These are phyloP conservation scores for Herpetotheres cachinnans DNA, from an alignment of 2,113 vertebrate genomes.

Conservation along the genomic window DNA sequence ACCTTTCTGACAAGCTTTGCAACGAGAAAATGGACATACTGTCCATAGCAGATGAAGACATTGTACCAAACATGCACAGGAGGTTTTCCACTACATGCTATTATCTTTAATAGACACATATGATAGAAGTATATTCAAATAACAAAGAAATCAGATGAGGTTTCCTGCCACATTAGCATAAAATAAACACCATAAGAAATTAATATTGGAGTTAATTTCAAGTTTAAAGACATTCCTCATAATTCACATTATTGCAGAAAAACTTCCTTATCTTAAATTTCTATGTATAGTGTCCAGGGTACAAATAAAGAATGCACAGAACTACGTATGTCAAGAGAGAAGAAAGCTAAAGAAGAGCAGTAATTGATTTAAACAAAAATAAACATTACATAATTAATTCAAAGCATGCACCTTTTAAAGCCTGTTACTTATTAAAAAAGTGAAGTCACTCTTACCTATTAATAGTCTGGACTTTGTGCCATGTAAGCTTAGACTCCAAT, in stretches of 20 bases:
- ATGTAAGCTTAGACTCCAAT: slow-evolving; percentile 90
- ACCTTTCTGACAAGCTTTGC: neutral
- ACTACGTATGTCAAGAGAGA: neutral
- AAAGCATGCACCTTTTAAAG: neutral
- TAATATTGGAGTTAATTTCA: neutral
- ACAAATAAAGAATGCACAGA: neutral
- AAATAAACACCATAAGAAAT: neutral
- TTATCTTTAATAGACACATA: neutral
- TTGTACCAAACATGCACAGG: neutral
- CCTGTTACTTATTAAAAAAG: neutral
- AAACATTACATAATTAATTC: neutral
- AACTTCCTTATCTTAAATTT: neutral
- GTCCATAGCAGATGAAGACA: neutral
- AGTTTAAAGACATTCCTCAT: neutral
- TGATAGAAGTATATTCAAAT: neutral
- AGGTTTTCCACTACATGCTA: neutral
- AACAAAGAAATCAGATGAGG: neutral
- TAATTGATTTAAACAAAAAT: neutral
- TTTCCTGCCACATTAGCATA: neutral
- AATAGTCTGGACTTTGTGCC: slow-evolving; percentile 96
- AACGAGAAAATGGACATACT: neutral
- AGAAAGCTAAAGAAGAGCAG: neutral
- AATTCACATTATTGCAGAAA: neutral
- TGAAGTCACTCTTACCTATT: slow-evolving; percentile 78
- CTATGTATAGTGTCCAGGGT: neutral